These are phyloP conservation scores for Bothrops alternatus DNA, from an alignment of 2,797 vertebrate genomes.

Conservation along the genomic window DNA sequence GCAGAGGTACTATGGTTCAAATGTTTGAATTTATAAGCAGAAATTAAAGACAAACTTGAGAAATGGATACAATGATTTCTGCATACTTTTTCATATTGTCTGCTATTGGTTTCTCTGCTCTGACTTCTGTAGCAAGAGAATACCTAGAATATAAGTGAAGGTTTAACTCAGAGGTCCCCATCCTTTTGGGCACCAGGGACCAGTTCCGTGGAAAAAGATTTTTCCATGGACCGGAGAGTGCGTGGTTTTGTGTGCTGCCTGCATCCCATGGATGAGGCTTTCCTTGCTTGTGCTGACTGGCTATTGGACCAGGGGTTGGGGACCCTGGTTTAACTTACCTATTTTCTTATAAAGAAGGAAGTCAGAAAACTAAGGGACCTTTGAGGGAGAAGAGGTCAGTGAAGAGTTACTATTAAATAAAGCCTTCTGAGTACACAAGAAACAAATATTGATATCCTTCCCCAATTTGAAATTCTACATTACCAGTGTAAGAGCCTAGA, in stretches of 20 bases:
- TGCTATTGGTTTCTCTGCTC: not conserved
- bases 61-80: not conserved
- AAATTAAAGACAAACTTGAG: not conserved
- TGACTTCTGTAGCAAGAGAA: not conserved
- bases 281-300: too few relatives aligned
- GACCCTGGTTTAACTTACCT: too few relatives aligned
- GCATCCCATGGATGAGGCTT: too few relatives aligned
- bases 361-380: not conserved
- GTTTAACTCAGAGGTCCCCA: too few relatives aligned
- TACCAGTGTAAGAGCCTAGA: not conserved
- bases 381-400: not conserved
- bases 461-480: not conserved
- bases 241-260: too few relatives aligned
- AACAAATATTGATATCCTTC: not conserved
- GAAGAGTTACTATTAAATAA: not conserved
- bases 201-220: too few relatives aligned
- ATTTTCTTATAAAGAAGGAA: not conserved
- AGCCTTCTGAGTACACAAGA: not conserved
- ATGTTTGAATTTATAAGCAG: not conserved
- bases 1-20: not conserved
- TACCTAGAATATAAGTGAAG: not conserved
- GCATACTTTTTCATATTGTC: not conserved
- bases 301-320: too few relatives aligned
- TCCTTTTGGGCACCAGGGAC: too few relatives aligned
- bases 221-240: too few relatives aligned